Conservation (phyloP, 2,888 invertebrate species). For the Petrophora chlorosata region DNA sequence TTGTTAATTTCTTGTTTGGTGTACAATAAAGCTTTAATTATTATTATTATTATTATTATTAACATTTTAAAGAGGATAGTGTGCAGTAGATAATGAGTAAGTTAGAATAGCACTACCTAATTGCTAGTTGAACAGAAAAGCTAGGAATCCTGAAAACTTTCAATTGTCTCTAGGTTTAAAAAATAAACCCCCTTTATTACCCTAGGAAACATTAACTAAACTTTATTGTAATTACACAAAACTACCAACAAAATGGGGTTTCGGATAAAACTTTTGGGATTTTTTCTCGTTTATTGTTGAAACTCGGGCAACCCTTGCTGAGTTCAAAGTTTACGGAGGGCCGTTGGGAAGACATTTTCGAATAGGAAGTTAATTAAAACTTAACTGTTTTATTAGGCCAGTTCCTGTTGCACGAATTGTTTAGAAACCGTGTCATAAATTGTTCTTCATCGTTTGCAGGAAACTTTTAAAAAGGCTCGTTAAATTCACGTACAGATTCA, state of each 20-base stretch:
- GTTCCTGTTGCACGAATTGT: slow-evolving; percentile 23
- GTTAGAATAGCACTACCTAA: neutral
- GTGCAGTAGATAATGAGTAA: too few species aligned
- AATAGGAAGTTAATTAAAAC: slow-evolving; percentile 39
- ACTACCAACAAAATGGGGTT: slow-evolving; percentile 30
- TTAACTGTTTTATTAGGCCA: slow-evolving; percentile 31
- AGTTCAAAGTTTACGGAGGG: slow-evolving; percentile 20
- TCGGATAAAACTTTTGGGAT: slow-evolving; percentile 22
- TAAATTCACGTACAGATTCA: slow-evolving; percentile 6
- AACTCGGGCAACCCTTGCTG: slow-evolving; percentile 23
- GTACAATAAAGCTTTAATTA: too few species aligned
- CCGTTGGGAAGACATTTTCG: slow-evolving; percentile 31
- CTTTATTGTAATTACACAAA: slow-evolving; percentile 34
- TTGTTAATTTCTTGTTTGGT: too few species aligned
- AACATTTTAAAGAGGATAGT: too few species aligned
- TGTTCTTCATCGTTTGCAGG: slow-evolving; percentile 17
- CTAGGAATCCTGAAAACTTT: slow-evolving; percentile 3
- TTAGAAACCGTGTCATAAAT: slow-evolving; percentile 20
- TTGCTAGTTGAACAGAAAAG: neutral
- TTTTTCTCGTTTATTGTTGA: slow-evolving; percentile 35
- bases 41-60: too few species aligned
- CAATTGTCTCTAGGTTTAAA: slow-evolving; percentile 21
- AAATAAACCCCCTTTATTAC: slow-evolving; percentile 32
- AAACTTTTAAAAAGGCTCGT: too few species aligned
- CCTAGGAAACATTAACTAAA: slow-evolving; percentile 32